phyloP scores from a whole-genome alignment of 2,888 invertebrate genomes.

The Exephanes ischioxanthus region DNA sequence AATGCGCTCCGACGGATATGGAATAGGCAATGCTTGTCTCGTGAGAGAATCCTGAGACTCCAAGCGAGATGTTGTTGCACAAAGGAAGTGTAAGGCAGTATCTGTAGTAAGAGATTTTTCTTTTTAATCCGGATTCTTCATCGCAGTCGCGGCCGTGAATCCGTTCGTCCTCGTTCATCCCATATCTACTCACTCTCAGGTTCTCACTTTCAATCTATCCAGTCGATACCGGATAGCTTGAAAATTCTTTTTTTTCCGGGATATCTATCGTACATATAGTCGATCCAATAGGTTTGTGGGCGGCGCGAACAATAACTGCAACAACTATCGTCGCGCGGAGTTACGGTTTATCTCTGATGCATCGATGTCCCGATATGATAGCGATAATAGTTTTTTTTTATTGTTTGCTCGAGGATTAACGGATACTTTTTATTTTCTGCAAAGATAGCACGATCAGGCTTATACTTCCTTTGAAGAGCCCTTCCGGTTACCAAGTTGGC shows the following conservation, averaged over 20 bases:
- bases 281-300: slow-evolving; percentile 33
- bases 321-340: slow-evolving; percentile 21
- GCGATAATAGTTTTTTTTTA: slow-evolving; percentile 13
- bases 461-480: background rate
- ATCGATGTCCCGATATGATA: slow-evolving; percentile 43
- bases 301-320: slow-evolving; percentile 34
- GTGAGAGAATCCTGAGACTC: slow-evolving; percentile 56
- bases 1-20: slow-evolving; percentile 52
- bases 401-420: slow-evolving; percentile 38
- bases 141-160: slow-evolving; percentile 61
- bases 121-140: slow-evolving; percentile 62
- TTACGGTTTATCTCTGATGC: slow-evolving; percentile 4
- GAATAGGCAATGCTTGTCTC: slow-evolving; percentile 51
- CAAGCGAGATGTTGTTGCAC: slow-evolving; percentile 32
- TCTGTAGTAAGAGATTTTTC: slow-evolving; percentile 10
- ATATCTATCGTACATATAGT: background rate
- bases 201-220: slow-evolving; percentile 15
- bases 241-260: background rate
- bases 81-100: slow-evolving; percentile 47
- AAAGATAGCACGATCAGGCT: slow-evolving; percentile 24
- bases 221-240: too few relatives aligned
- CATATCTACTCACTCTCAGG: slow-evolving; percentile 26
- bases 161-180: slow-evolving; percentile 51
- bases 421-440: background rate
- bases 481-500: background rate